These are phyloP conservation scores for Paratrypauchen microcephalus DNA, from an alignment of 2,797 vertebrate species.

Conservation along the genomic window DNA sequence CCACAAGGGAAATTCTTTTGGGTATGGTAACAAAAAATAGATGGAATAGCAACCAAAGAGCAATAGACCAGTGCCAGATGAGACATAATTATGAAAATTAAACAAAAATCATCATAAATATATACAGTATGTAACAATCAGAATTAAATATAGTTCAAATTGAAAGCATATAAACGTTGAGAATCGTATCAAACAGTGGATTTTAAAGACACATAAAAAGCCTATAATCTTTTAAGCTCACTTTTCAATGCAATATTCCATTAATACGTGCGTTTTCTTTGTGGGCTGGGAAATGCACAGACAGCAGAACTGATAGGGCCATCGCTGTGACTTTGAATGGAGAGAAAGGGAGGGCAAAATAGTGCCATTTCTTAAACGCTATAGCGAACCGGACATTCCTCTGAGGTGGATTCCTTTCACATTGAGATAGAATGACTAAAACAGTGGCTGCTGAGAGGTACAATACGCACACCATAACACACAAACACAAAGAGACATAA, in stretches of 20 bases:
- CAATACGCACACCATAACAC: conserved; percentile 48
- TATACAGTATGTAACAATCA: no score
- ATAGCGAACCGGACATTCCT: conserved; percentile 29
- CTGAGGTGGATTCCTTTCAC: conserved; percentile 48
- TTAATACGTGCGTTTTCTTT: conserved; percentile 73
- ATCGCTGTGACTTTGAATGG: conserved; percentile 72
- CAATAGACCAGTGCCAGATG: no score
- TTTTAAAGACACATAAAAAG: conserved; percentile 71
- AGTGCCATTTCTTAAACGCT: conserved; percentile 51
- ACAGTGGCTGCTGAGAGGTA: conserved; percentile 65
- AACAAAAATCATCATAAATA: no score
- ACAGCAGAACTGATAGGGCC: conserved; percentile 73
- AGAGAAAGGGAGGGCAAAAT: conserved; percentile 57
- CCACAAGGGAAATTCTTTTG: no score
- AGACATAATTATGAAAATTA: no score
- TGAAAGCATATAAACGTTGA: no score
- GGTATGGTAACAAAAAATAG: no score
- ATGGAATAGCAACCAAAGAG: no score
- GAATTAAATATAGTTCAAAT: no score
- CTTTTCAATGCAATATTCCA: conserved; percentile 79
- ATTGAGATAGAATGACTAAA: conserved; percentile 63
- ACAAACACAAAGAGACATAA: conserved; percentile 66
- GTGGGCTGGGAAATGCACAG: conserved; percentile 72
- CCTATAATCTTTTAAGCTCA: conserved; percentile 74
- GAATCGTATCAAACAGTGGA: conserved; percentile 69